Evolutionary conservation across 2,797 vertebrate species (phyloP), one percentile per base, ranked within the genome.

Genomic region (Anguilla marmorata): DNA sequence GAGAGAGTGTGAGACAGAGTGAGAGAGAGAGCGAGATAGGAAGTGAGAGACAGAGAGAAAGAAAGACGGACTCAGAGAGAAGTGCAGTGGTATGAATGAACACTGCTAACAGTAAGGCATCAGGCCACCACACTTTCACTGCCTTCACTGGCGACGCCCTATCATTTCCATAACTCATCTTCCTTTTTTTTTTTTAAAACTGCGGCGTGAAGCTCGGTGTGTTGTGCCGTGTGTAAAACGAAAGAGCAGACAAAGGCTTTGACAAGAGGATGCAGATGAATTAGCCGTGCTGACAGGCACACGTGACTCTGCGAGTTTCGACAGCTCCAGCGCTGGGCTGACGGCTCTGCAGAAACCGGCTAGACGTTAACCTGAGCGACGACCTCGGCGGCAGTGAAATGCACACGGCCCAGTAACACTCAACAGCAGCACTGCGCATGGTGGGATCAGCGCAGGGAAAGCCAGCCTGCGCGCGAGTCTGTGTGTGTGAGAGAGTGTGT

Each of bases 51-150:
- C 7, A 24, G 63, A 6, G 21, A 24, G 21, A 24, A 1, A 74
- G 69, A 0, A 98, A 98, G 72, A 99, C 89, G 99, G 94, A 92
- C 98, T 12, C 11, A n/a, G 11, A 37, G 30, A 76, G 56, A 58
- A 58, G 56, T 14, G 3, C 74, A 16, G 11, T 11, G 9, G 27
- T 41, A 14, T 12, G 37, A 76, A 76, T 41, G 37, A 37, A 37
- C 33, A 37, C 30, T 16, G 37, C 37, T 76, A 3, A 0, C 19
- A 33, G 74, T 14, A 12, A 41, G 74, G 37, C 11, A 50, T 9
- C 45, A 24, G 79, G 9, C 19, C 41, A 5, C 1, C 30, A 4
- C 7, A 6, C 79, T 50, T 80, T 80, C 30, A 3, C 41, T 48
- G 41, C 4, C 76, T 21, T n/a, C 21, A 1, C 4, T 21, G 16